These are phyloP conservation scores for Scleropages formosus DNA, from an alignment of 2,797 vertebrate genomes.

Conservation along the genomic window DNA sequence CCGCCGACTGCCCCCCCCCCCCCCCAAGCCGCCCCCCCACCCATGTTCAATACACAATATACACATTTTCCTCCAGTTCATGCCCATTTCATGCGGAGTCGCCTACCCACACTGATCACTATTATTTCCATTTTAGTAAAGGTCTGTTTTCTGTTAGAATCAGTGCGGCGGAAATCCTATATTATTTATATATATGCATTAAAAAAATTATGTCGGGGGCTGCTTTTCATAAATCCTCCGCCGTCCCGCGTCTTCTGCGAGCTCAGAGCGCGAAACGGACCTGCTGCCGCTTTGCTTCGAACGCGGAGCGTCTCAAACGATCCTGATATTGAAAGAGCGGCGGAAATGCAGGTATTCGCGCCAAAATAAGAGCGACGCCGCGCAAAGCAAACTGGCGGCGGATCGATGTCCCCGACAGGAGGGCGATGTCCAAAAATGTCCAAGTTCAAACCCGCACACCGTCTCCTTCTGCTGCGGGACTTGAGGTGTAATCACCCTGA, in stretches of 20 bases:
- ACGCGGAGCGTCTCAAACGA: background rate
- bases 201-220: constrained; percentile 11
- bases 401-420: background rate
- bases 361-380: background rate
- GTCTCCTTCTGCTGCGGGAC: too few species aligned
- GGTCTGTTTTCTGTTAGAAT: constrained; percentile 20
- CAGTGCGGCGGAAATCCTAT: constrained; percentile 7
- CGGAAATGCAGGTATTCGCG: constrained; percentile 15
- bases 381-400: background rate
- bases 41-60: background rate
- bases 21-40: too few species aligned
- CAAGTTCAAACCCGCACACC: too few species aligned
- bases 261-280: background rate
- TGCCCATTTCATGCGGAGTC: constrained; percentile 19
- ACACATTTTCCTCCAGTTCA: constrained; percentile 3
- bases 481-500: too few species aligned
- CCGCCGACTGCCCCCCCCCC: background rate
- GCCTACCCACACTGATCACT: background rate
- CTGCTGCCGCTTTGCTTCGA: constrained; percentile 14
- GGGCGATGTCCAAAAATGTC: too few species aligned
- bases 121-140: constrained; percentile 16
- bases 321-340: constrained; percentile 20
- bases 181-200: constrained; percentile 23
- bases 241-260: background rate
- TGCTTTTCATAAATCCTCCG: constrained; percentile 7